Base-by-base conservation (phyloP, 2,888 invertebrate species). In the Saturnia japonica region DNA sequence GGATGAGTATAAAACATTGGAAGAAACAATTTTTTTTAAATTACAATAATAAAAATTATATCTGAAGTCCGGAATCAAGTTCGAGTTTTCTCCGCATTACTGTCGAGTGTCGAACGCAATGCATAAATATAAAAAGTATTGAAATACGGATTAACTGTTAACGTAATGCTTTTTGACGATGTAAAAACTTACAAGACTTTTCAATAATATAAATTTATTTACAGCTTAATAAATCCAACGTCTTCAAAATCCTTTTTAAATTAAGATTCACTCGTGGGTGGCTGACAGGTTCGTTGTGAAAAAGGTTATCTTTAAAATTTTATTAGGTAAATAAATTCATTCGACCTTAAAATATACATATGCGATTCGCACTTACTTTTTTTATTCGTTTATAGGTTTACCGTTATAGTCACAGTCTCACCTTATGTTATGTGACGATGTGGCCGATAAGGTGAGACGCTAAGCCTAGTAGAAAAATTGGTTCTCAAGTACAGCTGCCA, bases 251-350 rank as follows among this genome's bases (percentile, higher is more conserved):
- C 73, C 74, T 74, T 71, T 73, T 77, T 79, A 81, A 80, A 83
- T 81, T 77, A 74, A 80, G 79, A 80, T 83, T 82, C 82, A 80
- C 80, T 81, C 81, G 78, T 81, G 83, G 81, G 82, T 81, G 83
- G 81, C 82, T 82, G 80, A 83, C 81, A 80, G 73, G 72, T 78
- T 79, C 76, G 73, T 82, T 86, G 80, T 80, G 82, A 84, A 85
- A 85, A 85, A 86, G 81, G 83, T 81, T 84, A 84, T 85, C 84
- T 80, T 78, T 77, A 77, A 79, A 80, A 83, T 81, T 85, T 85
- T 82, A 87, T 86, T 88, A 87, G 85, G 85, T 85, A 88, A 89
- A 90, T 90, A 89, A 89, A 91, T 88, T 89, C 87, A 81, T 87
- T 85, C 85, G 87, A 89, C 91, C 91, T 81, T 83, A 85, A 91